Evolutionary conservation across 2,888 invertebrate genomes (phyloP).

Genomic region (Uloborus plumipes): DNA sequence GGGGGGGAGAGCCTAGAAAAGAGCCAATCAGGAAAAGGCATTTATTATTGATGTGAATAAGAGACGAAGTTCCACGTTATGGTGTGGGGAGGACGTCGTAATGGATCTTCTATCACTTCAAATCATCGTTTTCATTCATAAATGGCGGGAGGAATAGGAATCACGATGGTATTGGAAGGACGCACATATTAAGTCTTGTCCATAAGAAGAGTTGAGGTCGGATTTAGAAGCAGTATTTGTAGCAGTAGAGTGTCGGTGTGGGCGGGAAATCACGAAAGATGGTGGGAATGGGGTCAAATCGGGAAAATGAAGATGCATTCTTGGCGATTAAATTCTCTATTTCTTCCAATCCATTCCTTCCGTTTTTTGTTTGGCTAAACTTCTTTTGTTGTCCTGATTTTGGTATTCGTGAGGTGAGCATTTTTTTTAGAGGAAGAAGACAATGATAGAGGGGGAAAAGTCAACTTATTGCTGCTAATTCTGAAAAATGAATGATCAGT

Average conservation of each 20-base stretch:
- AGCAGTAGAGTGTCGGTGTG: conserved; percentile 4
- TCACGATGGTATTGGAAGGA: conserved; percentile 26
- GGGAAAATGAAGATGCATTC: conserved; percentile 42
- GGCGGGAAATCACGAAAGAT: conserved; percentile 56
- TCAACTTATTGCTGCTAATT: too few relatives aligned
- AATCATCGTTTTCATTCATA: conserved; percentile 60
- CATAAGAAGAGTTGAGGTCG: too few relatives aligned
- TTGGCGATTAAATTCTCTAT: conserved; percentile 29
- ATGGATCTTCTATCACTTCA: conserved; percentile 62
- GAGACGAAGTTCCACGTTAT: conserved; percentile 31
- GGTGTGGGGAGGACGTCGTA: conserved; percentile 36
- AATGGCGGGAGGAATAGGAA: conserved; percentile 42
- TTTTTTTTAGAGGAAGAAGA: conserved; percentile 28
- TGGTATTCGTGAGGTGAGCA: conserved; percentile 35
- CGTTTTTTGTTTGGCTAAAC: not conserved
- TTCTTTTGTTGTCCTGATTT: conserved; percentile 32
- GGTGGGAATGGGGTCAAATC: conserved; percentile 53
- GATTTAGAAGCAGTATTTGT: too few relatives aligned
- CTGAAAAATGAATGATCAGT: too few relatives aligned
- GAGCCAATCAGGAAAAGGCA: conserved; percentile 45
- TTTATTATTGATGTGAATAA: conserved; percentile 47
- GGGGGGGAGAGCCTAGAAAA: conserved; percentile 16
- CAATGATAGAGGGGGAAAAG: conserved; percentile 7
- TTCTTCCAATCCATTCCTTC: conserved; percentile 9
- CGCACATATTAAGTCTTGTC: conserved; percentile 24